Evolutionary conservation across 2,797 vertebrate genomes (phyloP).

Genomic region (Morus bassanus): DNA sequence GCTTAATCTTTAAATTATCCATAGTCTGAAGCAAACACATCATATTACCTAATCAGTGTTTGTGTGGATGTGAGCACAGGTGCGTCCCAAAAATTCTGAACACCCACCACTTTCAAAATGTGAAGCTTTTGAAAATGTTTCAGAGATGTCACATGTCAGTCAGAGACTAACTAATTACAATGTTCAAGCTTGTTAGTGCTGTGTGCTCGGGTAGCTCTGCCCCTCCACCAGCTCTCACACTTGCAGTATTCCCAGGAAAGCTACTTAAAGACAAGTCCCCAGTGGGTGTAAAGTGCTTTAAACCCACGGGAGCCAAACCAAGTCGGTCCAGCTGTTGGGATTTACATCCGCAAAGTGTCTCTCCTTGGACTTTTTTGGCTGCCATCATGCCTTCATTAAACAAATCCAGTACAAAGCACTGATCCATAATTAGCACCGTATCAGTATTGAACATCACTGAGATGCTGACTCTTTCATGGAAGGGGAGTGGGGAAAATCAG

Average conservation of each 20-base stretch:
- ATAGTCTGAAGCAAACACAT: conserved; percentile 32
- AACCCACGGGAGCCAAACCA: background rate
- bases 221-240: conserved; percentile 25
- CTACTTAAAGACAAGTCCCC: conserved; percentile 41
- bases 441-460: background rate
- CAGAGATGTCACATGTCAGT: conserved; percentile 79
- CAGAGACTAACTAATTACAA: conserved; percentile 78
- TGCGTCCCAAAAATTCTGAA: conserved; percentile 65
- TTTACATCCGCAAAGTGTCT: background rate
- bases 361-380: background rate
- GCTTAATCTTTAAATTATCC: conserved; percentile 54
- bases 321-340: background rate
- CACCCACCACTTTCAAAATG: conserved; percentile 70
- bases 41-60: conserved; percentile 23
- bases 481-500: background rate
- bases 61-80: conserved; percentile 42
- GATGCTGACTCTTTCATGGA: background rate
- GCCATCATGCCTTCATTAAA: background rate
- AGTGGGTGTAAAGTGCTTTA: conserved; percentile 33
- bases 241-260: background rate
- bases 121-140: conserved; percentile 66
- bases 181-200: conserved; percentile 49
- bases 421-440: background rate
- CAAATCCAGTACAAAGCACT: background rate
- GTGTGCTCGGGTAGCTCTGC: conserved; percentile 38